Conservation (phyloP, 2,888 invertebrate genomes). For the Macaria notata region DNA sequence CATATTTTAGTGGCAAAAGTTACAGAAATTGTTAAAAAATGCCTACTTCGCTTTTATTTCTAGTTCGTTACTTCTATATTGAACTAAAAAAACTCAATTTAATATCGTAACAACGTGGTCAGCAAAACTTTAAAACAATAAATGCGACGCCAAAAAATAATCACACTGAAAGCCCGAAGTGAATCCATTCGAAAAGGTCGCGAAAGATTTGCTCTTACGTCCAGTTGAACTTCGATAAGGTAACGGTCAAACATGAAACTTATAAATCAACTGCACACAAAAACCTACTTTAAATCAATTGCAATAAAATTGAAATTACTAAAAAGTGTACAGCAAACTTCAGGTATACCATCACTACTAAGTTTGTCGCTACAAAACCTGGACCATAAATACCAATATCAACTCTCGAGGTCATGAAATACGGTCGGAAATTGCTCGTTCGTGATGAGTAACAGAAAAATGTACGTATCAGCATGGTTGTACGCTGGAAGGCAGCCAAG, state of each 20-base stretch:
- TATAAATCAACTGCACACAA: neutral
- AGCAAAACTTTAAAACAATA: constrained; percentile 5
- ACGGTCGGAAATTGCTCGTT: constrained; percentile 6
- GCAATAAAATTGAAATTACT: neutral
- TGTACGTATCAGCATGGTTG: constrained; percentile 2
- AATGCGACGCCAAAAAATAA: constrained; percentile 7
- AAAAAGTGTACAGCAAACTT: neutral
- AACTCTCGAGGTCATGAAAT: neutral
- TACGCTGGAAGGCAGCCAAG: constrained; percentile 28
- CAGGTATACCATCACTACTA: constrained; percentile 5
- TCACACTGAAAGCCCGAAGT: constrained; percentile 19
- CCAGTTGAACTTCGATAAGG: constrained; percentile 25
- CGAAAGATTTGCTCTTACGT: constrained; percentile 21
- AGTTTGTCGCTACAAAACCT: constrained; percentile 8
- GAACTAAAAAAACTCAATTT: too few species aligned
- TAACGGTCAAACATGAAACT: constrained; percentile 2
- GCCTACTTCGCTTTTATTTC: too few species aligned
- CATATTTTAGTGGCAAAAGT: too few species aligned
- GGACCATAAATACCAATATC: neutral
- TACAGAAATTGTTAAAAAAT: too few species aligned
- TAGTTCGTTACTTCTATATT: too few species aligned
- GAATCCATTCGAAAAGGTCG: constrained; percentile 22
- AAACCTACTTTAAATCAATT: neutral
- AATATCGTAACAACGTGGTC: neutral
- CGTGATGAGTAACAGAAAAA: constrained; percentile 6